phyloP scores from a whole-genome alignment of 2,113 vertebrate genomes.

The Erythrolamprus reginae region DNA sequence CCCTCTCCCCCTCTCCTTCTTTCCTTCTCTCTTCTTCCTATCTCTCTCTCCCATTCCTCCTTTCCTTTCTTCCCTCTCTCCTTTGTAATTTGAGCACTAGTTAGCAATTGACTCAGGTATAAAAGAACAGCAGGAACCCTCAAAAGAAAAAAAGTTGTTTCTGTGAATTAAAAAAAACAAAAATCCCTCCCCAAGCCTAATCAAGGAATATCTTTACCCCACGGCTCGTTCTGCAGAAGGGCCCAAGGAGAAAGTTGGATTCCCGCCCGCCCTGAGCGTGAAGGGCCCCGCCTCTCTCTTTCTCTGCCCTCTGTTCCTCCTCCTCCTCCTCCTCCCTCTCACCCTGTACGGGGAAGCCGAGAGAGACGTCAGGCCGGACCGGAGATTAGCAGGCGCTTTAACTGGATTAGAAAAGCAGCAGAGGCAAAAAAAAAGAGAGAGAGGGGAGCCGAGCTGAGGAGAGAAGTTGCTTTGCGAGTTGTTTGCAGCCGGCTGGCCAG shows the following conservation, averaged over 20 bases:
- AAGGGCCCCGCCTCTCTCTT: background rate
- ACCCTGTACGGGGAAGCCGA: background rate
- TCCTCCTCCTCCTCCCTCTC: background rate
- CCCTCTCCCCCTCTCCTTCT: no score
- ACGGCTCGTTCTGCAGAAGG: background rate
- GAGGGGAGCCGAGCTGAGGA: background rate
- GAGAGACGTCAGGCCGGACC: slow-evolving; percentile 25
- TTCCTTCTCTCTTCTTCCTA: rapidly evolving
- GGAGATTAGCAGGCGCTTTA: slow-evolving; percentile 12
- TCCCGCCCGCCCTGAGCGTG: background rate
- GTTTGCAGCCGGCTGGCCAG: background rate
- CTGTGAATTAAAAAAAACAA: background rate
- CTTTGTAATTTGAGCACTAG: background rate
- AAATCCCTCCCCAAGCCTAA: background rate
- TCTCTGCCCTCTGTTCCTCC: background rate
- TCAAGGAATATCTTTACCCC: background rate
- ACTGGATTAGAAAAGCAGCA: background rate
- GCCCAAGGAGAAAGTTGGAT: background rate
- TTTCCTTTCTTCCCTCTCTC: no score
- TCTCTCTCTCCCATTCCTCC: background rate
- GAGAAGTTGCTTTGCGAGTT: background rate
- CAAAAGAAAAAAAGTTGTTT: background rate
- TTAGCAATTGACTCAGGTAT: background rate
- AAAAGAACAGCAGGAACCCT: background rate
- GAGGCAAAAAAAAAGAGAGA: rapidly evolving